Conservation (phyloP, 2,113 vertebrate genomes). For the Oncorhynchus mykiss region DNA sequence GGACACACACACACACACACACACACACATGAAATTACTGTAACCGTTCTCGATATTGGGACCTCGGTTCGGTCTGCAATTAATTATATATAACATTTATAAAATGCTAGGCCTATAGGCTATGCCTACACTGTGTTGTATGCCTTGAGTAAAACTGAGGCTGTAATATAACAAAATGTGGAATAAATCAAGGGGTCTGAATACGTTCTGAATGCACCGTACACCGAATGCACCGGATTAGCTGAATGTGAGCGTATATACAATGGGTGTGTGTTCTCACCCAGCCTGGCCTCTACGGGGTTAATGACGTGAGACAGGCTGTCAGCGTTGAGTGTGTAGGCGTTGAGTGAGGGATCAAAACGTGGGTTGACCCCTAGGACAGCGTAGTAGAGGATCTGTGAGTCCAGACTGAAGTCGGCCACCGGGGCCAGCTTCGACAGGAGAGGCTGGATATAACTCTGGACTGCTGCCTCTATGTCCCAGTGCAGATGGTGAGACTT, state of each 20-base stretch:
- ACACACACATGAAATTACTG: not conserved
- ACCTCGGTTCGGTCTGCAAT: too few species aligned
- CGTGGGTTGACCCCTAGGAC: slow-evolving; percentile 90
- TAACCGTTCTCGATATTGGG: too few species aligned
- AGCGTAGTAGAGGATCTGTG: slow-evolving; percentile 92
- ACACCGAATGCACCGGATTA: accelerated
- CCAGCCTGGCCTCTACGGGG: slow-evolving; percentile 91
- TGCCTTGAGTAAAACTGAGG: too few species aligned
- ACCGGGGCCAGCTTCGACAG: slow-evolving; percentile 81
- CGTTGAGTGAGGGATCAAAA: slow-evolving; percentile 79
- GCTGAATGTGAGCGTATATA: not conserved
- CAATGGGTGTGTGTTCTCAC: slow-evolving; percentile 66
- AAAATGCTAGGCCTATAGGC: too few species aligned
- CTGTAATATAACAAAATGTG: too few species aligned
- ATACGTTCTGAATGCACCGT: too few species aligned
- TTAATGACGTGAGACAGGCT: slow-evolving; percentile 96
- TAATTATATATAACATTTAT: too few species aligned
- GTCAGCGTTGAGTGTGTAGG: slow-evolving; percentile 83
- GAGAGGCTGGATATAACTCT: slow-evolving; percentile 83
- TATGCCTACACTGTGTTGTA: too few species aligned
- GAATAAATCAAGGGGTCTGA: too few species aligned
- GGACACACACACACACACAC: not conserved
- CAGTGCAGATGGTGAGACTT: slow-evolving; percentile 86
- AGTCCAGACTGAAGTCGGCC: slow-evolving; percentile 94
- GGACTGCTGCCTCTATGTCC: slow-evolving; percentile 87